Evolutionary conservation across 2,888 invertebrate genomes (phyloP), one percentile per base, ranked within the genome.

Genomic region (Lypha dubia): DNA sequence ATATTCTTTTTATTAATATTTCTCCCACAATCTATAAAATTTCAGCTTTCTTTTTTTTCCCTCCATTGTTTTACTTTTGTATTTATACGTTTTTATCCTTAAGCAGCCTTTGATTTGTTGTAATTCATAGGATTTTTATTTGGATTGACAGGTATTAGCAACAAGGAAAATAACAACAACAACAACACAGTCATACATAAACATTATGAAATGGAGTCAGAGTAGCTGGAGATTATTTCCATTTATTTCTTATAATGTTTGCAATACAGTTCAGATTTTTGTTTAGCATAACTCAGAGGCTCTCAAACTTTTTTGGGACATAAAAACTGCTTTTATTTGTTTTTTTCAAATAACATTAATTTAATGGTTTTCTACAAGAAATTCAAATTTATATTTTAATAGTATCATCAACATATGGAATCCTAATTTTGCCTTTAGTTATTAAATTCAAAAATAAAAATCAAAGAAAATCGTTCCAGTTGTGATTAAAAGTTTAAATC

Each of bases 111-210:
- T 73, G 83, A 83, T 86, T 86, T 85, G 79, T 32, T 73, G 65
- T 85, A 84, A 85, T 86, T 85, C 84, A 74, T 84, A 82, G 70
- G 81, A 82, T 75, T 70, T 83, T 67, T 70, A 49, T 71, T 67
- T 58, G 83, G 80, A 84, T 84, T 86, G 86, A 73, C 84, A 84
- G 86, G 86, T 86, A 86, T 86, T 86, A 83, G 60, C 58, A 74
- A 44, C 77, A n/a, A n/a, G n/a, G n/a, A n/a, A n/a, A n/a, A n/a
- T 86, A 83, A 51, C 58, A 74, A 44, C 77, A 81, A 46, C 73
- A 63, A 77, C 70, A 77, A 15, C 38, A 41, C 44, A 65, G 46
- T 20, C 13, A 38, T 35, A 11, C 74, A 74, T 71, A 73, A 79
- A 67, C 17, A 80, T 67, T 60, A 60, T 44, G 41, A 44, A 9